Conservation (phyloP, 2,797 vertebrate species). For the Aphelocoma californica region DNA sequence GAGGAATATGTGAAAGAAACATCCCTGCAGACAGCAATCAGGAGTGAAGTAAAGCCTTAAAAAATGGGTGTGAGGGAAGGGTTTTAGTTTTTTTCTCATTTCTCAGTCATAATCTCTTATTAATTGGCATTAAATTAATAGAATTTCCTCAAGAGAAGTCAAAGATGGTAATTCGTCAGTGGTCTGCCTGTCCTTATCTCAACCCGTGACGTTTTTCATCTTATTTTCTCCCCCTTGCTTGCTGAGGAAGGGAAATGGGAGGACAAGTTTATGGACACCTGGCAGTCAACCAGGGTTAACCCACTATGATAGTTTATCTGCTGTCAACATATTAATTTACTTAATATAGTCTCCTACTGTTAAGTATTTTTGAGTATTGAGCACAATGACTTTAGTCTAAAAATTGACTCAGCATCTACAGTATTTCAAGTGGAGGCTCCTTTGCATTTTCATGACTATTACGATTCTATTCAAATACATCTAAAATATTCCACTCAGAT, state of each 20-base stretch:
- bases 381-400: neutral
- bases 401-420: neutral
- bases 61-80: neutral
- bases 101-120: neutral
- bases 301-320: neutral
- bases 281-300: neutral
- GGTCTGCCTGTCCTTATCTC: neutral
- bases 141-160: neutral
- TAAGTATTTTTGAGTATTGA: neutral
- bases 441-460: neutral
- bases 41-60: neutral
- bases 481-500: neutral
- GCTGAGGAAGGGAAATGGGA: neutral
- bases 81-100: neutral
- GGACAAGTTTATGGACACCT: neutral
- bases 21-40: neutral
- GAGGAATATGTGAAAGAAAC: neutral
- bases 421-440: neutral
- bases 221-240: neutral
- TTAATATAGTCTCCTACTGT: neutral
- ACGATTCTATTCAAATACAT: neutral
- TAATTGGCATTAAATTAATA: neutral
- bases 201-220: neutral
- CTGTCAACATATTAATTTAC: neutral
- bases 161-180: neutral